Evolutionary conservation across 2,888 invertebrate genomes (phyloP).

Genomic region (Stenodera caucasica): DNA sequence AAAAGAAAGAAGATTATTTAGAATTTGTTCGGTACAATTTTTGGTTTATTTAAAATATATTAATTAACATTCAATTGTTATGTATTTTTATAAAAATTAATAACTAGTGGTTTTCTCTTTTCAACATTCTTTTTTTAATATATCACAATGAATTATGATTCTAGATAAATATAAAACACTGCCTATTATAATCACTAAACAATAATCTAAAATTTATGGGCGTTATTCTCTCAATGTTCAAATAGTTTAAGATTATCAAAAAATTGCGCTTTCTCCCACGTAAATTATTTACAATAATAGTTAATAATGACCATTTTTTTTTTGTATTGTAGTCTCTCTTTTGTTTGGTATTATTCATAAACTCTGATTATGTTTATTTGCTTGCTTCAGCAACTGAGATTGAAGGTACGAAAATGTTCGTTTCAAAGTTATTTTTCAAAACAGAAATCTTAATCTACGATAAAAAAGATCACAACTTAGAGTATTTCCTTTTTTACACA

Average conservation of each 20-base stretch:
- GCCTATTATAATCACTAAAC: background rate
- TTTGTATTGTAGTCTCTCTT: background rate
- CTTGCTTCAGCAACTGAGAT: too few species aligned
- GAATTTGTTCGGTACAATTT: slow-evolving; percentile 7
- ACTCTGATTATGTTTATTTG: background rate
- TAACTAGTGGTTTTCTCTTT: slow-evolving; percentile 7
- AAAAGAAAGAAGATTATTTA: slow-evolving; percentile 5
- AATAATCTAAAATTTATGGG: background rate
- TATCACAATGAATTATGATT: slow-evolving; percentile 46
- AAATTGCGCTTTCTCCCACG: background rate
- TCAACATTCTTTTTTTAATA: slow-evolving; percentile 25
- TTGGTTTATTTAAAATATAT: slow-evolving; percentile 45
- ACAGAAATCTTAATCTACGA: background rate
- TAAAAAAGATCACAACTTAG: slow-evolving; percentile 1
- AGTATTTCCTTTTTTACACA: background rate
- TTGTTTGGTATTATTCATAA: too few species aligned
- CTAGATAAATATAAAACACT: slow-evolving; percentile 31
- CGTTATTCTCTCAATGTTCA: background rate
- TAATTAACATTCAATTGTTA: slow-evolving; percentile 28
- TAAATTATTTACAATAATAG: background rate
- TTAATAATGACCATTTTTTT: too few species aligned
- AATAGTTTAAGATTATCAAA: background rate
- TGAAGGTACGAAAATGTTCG: background rate
- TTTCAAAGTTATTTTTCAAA: too few species aligned
- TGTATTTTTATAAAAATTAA: slow-evolving; percentile 28